Conservation (phyloP, 2,797 vertebrate species). For the Triplophysa bombifrons region DNA sequence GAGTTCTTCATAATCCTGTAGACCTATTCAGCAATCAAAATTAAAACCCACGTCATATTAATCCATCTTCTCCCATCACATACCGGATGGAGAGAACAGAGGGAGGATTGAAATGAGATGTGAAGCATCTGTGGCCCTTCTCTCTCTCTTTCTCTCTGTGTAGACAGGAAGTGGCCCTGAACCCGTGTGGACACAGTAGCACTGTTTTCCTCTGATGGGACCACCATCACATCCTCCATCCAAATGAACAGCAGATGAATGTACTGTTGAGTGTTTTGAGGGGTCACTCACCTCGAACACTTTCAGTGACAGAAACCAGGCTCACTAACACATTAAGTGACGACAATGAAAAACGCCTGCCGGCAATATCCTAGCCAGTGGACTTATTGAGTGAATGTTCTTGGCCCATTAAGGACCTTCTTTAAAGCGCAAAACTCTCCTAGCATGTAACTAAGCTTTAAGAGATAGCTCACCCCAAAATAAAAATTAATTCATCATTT, state of each 20-base stretch:
- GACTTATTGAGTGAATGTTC: not conserved
- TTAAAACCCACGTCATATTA: constrained; percentile 20
- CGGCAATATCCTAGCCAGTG: not conserved
- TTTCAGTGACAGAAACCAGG: not conserved
- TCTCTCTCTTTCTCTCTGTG: constrained; percentile 61
- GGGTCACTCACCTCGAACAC: constrained; percentile 36
- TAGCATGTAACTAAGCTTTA: too few species aligned
- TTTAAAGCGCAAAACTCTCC: not conserved
- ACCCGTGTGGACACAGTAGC: constrained; percentile 71
- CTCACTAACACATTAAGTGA: not conserved
- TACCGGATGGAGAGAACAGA: constrained; percentile 71
- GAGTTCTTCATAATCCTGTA: constrained; percentile 23
- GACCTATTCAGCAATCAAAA: constrained; percentile 24
- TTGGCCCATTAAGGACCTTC: not conserved
- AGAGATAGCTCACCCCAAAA: too few species aligned
- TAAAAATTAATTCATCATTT: too few species aligned
- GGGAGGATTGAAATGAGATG: constrained; percentile 76
- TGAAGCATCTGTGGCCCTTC: constrained; percentile 74
- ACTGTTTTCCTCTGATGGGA: constrained; percentile 72
- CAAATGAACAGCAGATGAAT: constrained; percentile 59
- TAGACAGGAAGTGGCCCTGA: constrained; percentile 76
- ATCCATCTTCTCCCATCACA: constrained; percentile 38
- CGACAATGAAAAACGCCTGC: not conserved
- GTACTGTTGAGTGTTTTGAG: constrained; percentile 15
- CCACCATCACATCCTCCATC: constrained; percentile 72